Percentiles rank a stretch among this genome's conserved stretches.
Conservation (phyloP, 1,140 invertebrate genomes). For the Trichoplusia ni region DNA sequence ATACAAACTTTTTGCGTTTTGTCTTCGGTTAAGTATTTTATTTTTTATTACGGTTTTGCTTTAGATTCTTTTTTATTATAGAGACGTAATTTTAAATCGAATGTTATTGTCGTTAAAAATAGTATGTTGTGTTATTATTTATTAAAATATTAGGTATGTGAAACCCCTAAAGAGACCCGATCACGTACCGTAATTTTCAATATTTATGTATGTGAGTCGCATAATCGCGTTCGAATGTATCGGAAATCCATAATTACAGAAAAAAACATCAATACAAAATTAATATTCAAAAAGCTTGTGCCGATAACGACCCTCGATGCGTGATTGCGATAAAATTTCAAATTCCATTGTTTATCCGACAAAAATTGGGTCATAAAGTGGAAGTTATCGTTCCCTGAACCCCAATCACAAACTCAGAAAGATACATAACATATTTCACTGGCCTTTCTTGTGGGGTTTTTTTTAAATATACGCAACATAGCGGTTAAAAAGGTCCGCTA, state of each 20-base stretch:
- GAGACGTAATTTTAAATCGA: no score
- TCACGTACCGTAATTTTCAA: slow-evolving; percentile 1
- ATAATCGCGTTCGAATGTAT: slow-evolving; percentile 9
- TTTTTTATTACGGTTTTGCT: no score
- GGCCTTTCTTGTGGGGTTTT: slow-evolving; percentile 39
- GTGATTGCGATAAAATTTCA: slow-evolving; percentile 57
- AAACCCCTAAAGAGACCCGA: background rate
- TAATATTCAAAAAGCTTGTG: slow-evolving; percentile 37
- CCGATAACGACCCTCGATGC: slow-evolving; percentile 46
- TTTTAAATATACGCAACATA: slow-evolving; percentile 54
- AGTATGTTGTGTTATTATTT: no score
- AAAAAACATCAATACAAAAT: slow-evolving; percentile 23
- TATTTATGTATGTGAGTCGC: slow-evolving; percentile 5
- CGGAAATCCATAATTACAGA: slow-evolving; percentile 23
- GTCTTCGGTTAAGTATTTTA: no score
- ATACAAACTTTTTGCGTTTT: no score
- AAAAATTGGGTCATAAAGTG: slow-evolving; percentile 73
- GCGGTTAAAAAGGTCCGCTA: slow-evolving; percentile 55
- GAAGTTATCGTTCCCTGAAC: slow-evolving; percentile 69
- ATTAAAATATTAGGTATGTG: no score
- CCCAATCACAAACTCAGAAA: slow-evolving; percentile 69
- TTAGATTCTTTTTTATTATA: no score
- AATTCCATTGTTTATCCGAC: slow-evolving; percentile 65
- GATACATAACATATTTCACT: slow-evolving; percentile 56
- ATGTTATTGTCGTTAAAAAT: no score